Percentiles rank a stretch among this genome's conserved stretches.
Conservation (phyloP, 2,113 vertebrate genomes). For the Poeciliopsis prolifica region DNA sequence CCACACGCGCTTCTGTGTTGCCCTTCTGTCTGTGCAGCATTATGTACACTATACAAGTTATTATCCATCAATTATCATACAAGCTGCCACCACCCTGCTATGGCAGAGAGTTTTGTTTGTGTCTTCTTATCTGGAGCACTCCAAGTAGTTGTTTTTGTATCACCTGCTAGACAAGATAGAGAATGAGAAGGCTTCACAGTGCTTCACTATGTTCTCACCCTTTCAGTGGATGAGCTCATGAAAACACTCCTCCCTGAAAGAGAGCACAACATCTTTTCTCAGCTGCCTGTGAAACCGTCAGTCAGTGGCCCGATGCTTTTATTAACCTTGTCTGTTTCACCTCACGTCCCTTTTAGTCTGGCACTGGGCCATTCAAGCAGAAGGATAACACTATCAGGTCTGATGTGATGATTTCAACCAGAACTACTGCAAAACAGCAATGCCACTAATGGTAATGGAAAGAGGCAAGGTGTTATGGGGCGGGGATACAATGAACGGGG, state of each 20-base stretch:
- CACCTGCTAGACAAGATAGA: neutral
- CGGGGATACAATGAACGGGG: constrained; percentile 20
- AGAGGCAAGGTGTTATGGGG: constrained; percentile 54
- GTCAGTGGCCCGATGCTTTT: constrained; percentile 50
- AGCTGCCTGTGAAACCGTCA: constrained; percentile 26
- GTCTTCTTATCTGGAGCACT: constrained; percentile 37
- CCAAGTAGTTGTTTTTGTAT: constrained; percentile 19
- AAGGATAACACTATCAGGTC: constrained; percentile 46
- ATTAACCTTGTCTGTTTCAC: constrained; percentile 65
- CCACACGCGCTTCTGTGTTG: neutral
- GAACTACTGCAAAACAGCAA: constrained; percentile 49
- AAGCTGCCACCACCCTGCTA: constrained; percentile 16
- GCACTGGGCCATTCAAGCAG: constrained; percentile 52
- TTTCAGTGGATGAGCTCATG: constrained; percentile 21
- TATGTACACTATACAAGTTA: constrained; percentile 11
- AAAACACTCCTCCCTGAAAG: constrained; percentile 18
- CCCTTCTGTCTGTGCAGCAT: constrained; percentile 26
- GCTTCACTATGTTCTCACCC: constrained; percentile 22
- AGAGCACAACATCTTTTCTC: constrained; percentile 18
- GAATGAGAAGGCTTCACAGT: neutral
- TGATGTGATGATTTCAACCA: constrained; percentile 64
- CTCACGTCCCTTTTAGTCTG: constrained; percentile 44
- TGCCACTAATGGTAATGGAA: constrained; percentile 59
- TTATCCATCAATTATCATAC: constrained; percentile 35
- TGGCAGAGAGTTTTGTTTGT: constrained; percentile 8